Evolutionary conservation across 2,113 vertebrate genomes (phyloP).

Genomic region (Alligator sinensis): DNA sequence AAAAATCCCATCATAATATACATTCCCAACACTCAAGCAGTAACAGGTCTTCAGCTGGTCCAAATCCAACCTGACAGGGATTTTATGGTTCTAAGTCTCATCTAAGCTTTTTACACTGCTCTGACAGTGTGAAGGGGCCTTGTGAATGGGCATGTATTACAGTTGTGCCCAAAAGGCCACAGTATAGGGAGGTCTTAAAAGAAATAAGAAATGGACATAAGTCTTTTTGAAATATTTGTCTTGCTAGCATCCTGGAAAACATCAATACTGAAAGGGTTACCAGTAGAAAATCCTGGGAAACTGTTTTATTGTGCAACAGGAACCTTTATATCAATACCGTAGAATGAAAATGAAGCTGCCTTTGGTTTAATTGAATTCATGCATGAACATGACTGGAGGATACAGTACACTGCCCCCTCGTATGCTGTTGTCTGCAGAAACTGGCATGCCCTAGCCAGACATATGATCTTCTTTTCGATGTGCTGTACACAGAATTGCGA

Average conservation of each 20-base stretch:
- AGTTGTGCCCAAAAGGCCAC: background rate
- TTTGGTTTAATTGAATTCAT: background rate
- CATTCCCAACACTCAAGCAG: background rate
- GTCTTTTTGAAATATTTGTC: background rate
- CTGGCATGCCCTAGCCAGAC: no score
- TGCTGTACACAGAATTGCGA: background rate
- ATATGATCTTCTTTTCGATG: background rate
- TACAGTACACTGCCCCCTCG: no score
- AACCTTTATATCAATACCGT: background rate
- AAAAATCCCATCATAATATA: slow-evolving; percentile 23
- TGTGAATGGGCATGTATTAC: background rate
- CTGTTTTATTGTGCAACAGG: slow-evolving; percentile 26
- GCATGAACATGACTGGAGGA: background rate
- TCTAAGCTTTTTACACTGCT: background rate
- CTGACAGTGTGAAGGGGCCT: background rate
- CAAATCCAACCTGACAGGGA: background rate
- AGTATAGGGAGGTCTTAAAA: background rate
- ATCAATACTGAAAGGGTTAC: background rate
- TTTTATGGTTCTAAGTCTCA: background rate
- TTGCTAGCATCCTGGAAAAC: background rate
- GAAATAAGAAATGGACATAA: background rate
- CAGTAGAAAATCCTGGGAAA: background rate
- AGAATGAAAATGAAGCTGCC: slow-evolving; percentile 19
- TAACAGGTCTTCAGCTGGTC: background rate
- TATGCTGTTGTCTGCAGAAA: no score